Percentiles rank a stretch among this genome's conserved stretches.
Evolutionary conservation across 2,888 invertebrate species (phyloP).

Genomic region (Anaspis maculata): DNA sequence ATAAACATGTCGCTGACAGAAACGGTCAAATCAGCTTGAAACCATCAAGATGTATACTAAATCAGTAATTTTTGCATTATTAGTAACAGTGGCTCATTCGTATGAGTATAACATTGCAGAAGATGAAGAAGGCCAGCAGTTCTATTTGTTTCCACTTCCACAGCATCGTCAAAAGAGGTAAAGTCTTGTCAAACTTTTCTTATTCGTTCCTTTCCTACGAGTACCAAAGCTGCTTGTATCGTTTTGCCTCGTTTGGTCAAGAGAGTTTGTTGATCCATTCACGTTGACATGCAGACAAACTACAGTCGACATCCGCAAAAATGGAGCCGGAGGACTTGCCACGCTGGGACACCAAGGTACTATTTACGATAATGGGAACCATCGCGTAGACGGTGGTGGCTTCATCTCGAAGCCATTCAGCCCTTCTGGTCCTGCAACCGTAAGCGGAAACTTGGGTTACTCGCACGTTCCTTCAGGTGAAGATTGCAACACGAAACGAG

Average conservation of each 20-base stretch:
- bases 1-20: too few relatives aligned
- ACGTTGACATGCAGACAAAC: slow-evolving; percentile 2
- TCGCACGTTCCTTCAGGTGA: slow-evolving; percentile 24
- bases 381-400: slow-evolving; percentile 22
- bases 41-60: not conserved
- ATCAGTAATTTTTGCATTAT: not conserved
- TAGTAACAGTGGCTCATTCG: slow-evolving; percentile 2
- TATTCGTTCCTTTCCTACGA: too few relatives aligned
- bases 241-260: too few relatives aligned
- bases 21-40: too few relatives aligned
- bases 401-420: slow-evolving; percentile 23
- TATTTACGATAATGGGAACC: slow-evolving; percentile 19
- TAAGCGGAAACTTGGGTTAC: slow-evolving; percentile 25
- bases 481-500: not conserved
- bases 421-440: slow-evolving; percentile 21
- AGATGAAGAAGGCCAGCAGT: slow-evolving; percentile 14
- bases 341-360: slow-evolving; percentile 21
- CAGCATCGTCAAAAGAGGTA: slow-evolving; percentile 14
- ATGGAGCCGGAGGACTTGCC: slow-evolving; percentile 6
- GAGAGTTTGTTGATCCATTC: not conserved
- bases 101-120: slow-evolving; percentile 10
- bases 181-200: too few relatives aligned
- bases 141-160: slow-evolving; percentile 14
- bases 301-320: slow-evolving; percentile 1
- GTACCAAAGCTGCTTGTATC: too few relatives aligned